phyloP scores from a whole-genome alignment of 2,888 invertebrate species.

The Aphodius sticticus region DNA sequence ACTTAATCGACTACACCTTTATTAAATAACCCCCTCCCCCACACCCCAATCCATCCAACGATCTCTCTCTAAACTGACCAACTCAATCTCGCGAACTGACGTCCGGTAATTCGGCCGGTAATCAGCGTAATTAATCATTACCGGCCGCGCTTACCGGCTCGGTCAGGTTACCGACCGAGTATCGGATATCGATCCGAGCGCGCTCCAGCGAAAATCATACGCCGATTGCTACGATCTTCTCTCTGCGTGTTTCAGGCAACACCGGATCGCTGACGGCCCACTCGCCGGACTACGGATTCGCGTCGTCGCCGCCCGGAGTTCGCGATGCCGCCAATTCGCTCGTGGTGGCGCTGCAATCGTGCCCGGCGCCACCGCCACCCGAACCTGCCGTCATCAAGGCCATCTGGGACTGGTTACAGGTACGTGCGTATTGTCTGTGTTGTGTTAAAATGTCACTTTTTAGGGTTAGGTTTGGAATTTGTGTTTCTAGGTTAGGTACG shows the following conservation, averaged over 20 bases:
- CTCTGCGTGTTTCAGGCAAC: slow-evolving; percentile 52
- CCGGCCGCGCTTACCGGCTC: slow-evolving; percentile 19
- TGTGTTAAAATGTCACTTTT: too few relatives aligned
- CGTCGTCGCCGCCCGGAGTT: slow-evolving; percentile 58
- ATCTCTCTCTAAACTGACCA: slow-evolving; percentile 13
- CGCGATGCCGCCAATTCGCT: slow-evolving; percentile 72
- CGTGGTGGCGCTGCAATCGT: slow-evolving; percentile 70
- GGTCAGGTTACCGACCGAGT: slow-evolving; percentile 19
- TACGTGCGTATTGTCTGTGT: slow-evolving; percentile 40
- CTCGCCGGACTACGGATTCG: slow-evolving; percentile 58
- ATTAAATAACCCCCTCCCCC: neutral
- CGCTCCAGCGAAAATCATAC: slow-evolving; percentile 27
- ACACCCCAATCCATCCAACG: neutral
- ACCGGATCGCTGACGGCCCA: slow-evolving; percentile 55
- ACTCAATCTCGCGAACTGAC: neutral
- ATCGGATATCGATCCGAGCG: slow-evolving; percentile 15
- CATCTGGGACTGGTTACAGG: slow-evolving; percentile 71
- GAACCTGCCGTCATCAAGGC: slow-evolving; percentile 72
- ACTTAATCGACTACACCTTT: neutral
- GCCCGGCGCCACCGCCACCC: slow-evolving; percentile 71
- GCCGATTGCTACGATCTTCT: slow-evolving; percentile 31
- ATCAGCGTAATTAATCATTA: slow-evolving; percentile 32
- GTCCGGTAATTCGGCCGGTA: slow-evolving; percentile 9
- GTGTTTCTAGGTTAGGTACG: too few relatives aligned
- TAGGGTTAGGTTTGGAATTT: too few relatives aligned